phyloP scores from a whole-genome alignment of 2,888 invertebrate species.

The Malthinus flaveolus region DNA sequence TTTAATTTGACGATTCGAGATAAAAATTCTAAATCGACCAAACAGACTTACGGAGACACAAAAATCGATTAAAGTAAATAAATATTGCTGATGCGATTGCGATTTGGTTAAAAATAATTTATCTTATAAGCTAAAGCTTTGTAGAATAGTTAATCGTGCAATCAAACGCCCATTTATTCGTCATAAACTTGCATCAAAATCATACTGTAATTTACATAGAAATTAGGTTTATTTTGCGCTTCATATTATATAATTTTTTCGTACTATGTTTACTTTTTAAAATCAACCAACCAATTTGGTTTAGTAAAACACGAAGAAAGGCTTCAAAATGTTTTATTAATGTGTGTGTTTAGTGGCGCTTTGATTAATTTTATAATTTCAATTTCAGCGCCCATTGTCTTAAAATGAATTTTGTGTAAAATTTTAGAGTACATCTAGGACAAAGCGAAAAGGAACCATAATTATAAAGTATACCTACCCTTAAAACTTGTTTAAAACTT shows the following conservation, averaged over 20 bases:
- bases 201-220: constrained; percentile 16
- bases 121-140: too few relatives aligned
- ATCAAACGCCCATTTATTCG: constrained; percentile 3
- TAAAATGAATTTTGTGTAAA: constrained; percentile 5
- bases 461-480: not conserved
- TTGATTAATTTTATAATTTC: constrained; percentile 18
- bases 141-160: not conserved
- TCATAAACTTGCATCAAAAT: not conserved
- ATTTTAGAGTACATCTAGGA: constrained; percentile 6
- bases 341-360: constrained; percentile 21
- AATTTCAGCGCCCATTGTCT: constrained; percentile 14
- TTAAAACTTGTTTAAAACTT: constrained; percentile 11
- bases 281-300: constrained; percentile 1
- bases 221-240: constrained; percentile 17
- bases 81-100: too few relatives aligned
- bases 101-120: too few relatives aligned
- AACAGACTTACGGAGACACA: too few relatives aligned
- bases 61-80: too few relatives aligned
- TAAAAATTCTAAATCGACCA: too few relatives aligned
- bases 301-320: not conserved
- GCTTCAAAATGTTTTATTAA: constrained; percentile 16
- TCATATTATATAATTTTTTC: constrained; percentile 11
- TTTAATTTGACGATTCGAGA: too few relatives aligned
- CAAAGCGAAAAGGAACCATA: constrained; percentile 1
- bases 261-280: not conserved